Percentiles rank a stretch among this genome's conserved stretches.
Conservation (phyloP, 2,113 vertebrate species). For the Bungarus multicinctus region DNA sequence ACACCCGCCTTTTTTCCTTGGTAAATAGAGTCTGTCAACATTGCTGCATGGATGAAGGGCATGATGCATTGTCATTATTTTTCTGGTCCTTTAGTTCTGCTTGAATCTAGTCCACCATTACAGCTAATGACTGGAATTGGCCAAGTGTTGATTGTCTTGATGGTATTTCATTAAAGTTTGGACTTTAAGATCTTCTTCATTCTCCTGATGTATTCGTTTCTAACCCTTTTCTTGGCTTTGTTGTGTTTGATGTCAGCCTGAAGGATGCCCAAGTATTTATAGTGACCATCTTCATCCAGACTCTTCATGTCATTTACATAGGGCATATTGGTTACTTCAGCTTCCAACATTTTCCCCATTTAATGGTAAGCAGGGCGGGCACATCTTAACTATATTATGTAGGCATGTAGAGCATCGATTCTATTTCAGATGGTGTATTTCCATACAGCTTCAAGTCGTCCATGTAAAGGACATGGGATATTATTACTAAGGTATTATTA, state of each 20-base stretch:
- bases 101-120: not conserved
- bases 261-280: not conserved
- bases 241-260: not conserved
- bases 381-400: not conserved
- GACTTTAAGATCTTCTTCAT: not conserved
- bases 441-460: not conserved
- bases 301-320: not conserved
- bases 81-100: not conserved
- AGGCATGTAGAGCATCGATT: not conserved
- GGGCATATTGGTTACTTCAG: not conserved
- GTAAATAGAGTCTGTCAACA: not conserved
- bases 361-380: not conserved
- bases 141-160: not conserved
- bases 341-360: not conserved
- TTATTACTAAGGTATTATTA: not conserved
- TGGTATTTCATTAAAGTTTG: not conserved
- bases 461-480: not conserved
- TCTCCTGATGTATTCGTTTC: not conserved
- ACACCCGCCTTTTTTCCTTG: not conserved
- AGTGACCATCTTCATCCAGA: not conserved
- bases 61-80: not conserved
- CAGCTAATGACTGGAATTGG: not conserved
- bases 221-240: not conserved
- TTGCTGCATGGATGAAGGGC: not conserved
- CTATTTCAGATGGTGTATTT: not conserved